Percentiles rank a stretch among this genome's conserved stretches.
These are phyloP conservation scores for Sarcophaga bullata DNA, from an alignment of 1,140 invertebrate species.

Conservation along the genomic window DNA sequence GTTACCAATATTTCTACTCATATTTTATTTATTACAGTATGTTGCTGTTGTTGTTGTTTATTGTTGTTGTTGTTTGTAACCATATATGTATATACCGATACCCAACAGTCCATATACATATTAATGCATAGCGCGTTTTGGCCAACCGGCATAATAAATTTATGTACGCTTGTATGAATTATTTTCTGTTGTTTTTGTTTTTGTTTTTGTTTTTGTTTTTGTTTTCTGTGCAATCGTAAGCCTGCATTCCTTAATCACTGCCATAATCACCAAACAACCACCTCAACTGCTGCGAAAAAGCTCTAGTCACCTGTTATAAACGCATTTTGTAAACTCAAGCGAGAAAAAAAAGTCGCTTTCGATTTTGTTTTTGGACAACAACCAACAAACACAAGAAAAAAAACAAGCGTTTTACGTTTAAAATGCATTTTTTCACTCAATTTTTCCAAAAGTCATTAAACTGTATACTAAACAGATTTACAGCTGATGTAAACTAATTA, in stretches of 20 bases:
- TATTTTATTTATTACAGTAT: background rate
- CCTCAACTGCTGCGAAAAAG: background rate
- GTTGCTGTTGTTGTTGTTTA: background rate
- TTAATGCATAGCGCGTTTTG: background rate
- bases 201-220: too few species aligned
- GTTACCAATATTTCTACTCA: conserved; percentile 19
- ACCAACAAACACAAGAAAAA: background rate
- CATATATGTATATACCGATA: background rate
- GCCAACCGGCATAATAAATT: conserved; percentile 21
- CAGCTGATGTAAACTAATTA: too few species aligned
- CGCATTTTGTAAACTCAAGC: background rate
- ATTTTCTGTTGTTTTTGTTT: background rate
- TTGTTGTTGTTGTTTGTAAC: background rate
- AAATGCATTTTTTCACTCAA: too few species aligned
- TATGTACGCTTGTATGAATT: background rate
- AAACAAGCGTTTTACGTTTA: too few species aligned
- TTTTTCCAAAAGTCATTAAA: conserved; percentile 17
- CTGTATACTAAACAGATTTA: background rate
- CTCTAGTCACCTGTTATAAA: conserved; percentile 15
- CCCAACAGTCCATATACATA: background rate
- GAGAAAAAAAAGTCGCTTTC: background rate
- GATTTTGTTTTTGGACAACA: background rate
- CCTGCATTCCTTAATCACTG: conserved; percentile 1
- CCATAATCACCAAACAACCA: background rate
- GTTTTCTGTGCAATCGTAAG: too few species aligned